Evolutionary conservation across 2,888 invertebrate species (phyloP).

Genomic region (Cheilosia vernalis): DNA sequence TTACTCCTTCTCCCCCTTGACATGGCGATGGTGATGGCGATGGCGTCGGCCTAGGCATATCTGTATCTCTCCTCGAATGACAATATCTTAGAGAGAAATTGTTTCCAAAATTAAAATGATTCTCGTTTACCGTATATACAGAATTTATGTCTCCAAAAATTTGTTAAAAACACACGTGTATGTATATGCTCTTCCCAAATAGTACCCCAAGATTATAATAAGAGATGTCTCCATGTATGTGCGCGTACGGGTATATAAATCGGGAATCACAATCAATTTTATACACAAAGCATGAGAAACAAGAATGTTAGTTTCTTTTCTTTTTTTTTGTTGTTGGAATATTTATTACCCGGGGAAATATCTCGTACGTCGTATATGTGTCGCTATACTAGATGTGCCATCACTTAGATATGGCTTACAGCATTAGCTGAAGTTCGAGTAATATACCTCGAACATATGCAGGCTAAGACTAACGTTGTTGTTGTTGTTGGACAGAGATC

Average conservation of each 20-base stretch:
- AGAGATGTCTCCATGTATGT: conserved; percentile 27
- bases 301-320: conserved; percentile 13
- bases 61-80: conserved; percentile 22
- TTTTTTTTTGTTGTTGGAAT: conserved; percentile 48
- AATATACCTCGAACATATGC: conserved; percentile 35
- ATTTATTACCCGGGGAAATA: conserved; percentile 68
- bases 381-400: conserved; percentile 46
- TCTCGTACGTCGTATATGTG: conserved; percentile 44
- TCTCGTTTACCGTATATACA: conserved; percentile 20
- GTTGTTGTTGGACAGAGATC: conserved; percentile 36
- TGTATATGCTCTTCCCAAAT: conserved; percentile 13
- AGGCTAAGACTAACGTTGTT: conserved; percentile 16
- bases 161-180: conserved; percentile 22
- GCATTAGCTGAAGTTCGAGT: conserved; percentile 41
- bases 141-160: conserved; percentile 53
- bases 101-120: conserved; percentile 59
- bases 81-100: conserved; percentile 51
- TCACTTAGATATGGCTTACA: conserved; percentile 43
- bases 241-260: conserved; percentile 45
- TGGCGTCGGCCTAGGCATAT: background rate
- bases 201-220: conserved; percentile 43
- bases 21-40: background rate
- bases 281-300: conserved; percentile 46
- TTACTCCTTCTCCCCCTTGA: conserved; percentile 20
- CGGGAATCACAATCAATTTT: conserved; percentile 65